Conservation (phyloP, 2,797 vertebrate genomes). For the Pteronotus mesoamericanus region DNA sequence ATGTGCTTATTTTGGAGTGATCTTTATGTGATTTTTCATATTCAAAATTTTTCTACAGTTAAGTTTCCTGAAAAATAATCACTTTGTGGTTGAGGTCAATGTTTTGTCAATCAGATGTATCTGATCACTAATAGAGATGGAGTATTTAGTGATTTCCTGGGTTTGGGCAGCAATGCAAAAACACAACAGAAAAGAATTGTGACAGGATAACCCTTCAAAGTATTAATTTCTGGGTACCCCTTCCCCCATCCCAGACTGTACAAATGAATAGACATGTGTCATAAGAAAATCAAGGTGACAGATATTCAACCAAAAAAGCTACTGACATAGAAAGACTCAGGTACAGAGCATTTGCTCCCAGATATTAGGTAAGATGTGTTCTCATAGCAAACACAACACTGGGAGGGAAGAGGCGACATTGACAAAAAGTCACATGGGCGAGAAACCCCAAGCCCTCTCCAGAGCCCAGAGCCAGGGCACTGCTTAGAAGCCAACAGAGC, state of each 20-base stretch:
- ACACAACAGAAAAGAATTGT: not conserved
- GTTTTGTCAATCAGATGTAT: not conserved
- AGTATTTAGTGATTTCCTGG: slow-evolving; percentile 1
- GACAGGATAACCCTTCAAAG: not conserved
- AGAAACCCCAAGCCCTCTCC: not conserved
- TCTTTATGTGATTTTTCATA: not conserved
- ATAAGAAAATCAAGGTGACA: not conserved
- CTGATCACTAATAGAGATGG: not conserved
- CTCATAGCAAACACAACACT: not conserved
- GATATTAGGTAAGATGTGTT: not conserved
- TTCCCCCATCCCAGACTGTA: not conserved
- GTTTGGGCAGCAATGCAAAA: not conserved
- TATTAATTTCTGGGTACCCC: not conserved
- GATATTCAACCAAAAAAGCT: not conserved
- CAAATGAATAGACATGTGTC: not conserved
- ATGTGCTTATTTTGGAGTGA: no score
- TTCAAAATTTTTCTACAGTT: not conserved
- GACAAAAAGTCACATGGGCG: not conserved
- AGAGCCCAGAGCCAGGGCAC: not conserved
- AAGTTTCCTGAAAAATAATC: slow-evolving; percentile 2
- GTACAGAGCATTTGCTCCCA: not conserved
- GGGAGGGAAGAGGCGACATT: not conserved
- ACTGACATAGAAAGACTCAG: not conserved
- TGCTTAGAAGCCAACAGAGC: not conserved
- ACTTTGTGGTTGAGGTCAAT: not conserved